Base-by-base conservation (phyloP, 2,888 invertebrate genomes). In the Xylota sylvarum region DNA sequence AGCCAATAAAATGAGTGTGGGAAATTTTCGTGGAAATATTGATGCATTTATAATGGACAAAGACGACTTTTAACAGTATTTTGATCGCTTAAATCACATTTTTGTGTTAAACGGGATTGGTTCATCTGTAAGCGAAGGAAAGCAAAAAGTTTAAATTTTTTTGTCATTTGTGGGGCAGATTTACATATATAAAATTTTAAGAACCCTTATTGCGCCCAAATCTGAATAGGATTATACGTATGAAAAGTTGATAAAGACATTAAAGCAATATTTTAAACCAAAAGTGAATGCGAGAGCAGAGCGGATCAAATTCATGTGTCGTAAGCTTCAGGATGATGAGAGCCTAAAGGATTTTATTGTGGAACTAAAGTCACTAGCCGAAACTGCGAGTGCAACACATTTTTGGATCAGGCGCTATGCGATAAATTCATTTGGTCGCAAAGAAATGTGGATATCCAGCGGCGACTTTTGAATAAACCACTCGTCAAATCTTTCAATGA, bases 241-340 rank as follows among this genome's bases (percentile, higher is more conserved):
- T 43, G 43, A 32, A 9, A 19, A 50, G 7, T 17, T 65, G 4
- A 50, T 50, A 4, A 50, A 65, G 2, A 23, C 14, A 19, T 10
- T 65, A 35, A 65, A 50, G 19, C 35, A 50, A 7, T 65, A 65
- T 14, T 70, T 56, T 5, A 46, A 70, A 35, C 35, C 58, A n/a
- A 70, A 56, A 48, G 19, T 70, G 10, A 72, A 50, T 27, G 60
- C 37, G 37, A 72, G 48, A 60, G 72, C 58, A 1, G 72, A 60
- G 46, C 43, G 70, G 2, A 40, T 67, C 5, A 40, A 46, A 55
- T 70, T 58, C 19, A 55, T 70, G 58, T 72, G 58, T 5, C 56
- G 48, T 3, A 72, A 35, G 1, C 12, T 72, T 12, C 19, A 5
- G 27, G 48, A 72, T 6, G 5, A 5, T 32, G 1, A 32, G 4